Evolutionary conservation across 2,888 invertebrate species (phyloP), one percentile per base, ranked within the genome.

Genomic region (Chesias legatella): DNA sequence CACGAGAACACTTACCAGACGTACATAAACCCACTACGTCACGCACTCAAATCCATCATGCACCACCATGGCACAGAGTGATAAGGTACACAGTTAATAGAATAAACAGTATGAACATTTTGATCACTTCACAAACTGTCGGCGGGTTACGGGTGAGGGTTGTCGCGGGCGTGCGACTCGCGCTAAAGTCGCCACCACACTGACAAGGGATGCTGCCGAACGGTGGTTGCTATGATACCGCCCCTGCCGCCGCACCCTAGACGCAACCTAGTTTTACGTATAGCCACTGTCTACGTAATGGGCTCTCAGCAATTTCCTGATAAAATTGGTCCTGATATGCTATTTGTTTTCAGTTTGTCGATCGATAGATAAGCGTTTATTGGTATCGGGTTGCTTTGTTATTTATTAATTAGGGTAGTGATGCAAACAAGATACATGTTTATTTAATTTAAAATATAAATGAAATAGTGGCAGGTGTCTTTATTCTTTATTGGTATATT

Each of bases 221-320:
- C 25, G 39, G 10, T 24, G 54, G 86, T 88, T 88, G 86, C 86
- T 84, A 84, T 67, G 86, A 77, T 84, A 88, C 85, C 75, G 72
- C 77, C 81, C 79, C 73, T 58, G 58, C 69, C 69, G 72, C 83
- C 83, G 83, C 54, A 51, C 85, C 85, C 83, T 80, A 77, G 71
- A 75, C 74, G 74, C 86, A 86, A 85, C 86, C 85, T 80, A 85
- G 73, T 83, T 86, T 75, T 77, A 79, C 72, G 73, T 80, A 82
- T 79, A 82, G 73, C 76, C 64, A 76, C 79, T 79, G 77, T 80
- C 80, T 76, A 68, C 79, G 77, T 82, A 79, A 82, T 82, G 79
- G 79, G 78, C 78, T 79, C 79, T 80, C 74, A 73, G 76, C 76
- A 79, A 82, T 83, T 82, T 85, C 80, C 82, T 80, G 77, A 82